A percentile compares a stretch with the other conserved stretches of the same genome.
Conservation (phyloP, 2,797 vertebrate species). For the Betta splendens region DNA sequence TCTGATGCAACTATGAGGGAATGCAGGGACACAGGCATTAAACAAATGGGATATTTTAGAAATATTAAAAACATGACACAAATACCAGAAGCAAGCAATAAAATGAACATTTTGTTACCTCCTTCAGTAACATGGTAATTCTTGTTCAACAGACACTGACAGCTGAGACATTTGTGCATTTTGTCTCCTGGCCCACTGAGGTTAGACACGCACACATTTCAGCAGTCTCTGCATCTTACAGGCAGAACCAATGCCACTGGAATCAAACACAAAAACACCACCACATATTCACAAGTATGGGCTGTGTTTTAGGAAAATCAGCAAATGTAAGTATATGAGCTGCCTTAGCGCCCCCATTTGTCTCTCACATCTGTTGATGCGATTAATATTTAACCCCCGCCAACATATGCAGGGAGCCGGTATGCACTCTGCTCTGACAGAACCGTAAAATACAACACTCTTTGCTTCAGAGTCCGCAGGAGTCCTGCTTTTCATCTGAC, state of each 20-base stretch:
- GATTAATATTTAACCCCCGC: slow-evolving; percentile 51
- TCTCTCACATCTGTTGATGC: slow-evolving; percentile 48
- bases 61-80: too few relatives aligned
- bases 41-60: too few relatives aligned
- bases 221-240: slow-evolving; percentile 13
- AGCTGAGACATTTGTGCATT: slow-evolving; percentile 29
- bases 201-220: slow-evolving; percentile 22
- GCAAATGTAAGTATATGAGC: slow-evolving; percentile 17
- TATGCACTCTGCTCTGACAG: neutral
- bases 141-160: slow-evolving; percentile 28
- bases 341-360: slow-evolving; percentile 33
- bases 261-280: slow-evolving; percentile 4
- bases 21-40: too few relatives aligned
- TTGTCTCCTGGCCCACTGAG: slow-evolving; percentile 15
- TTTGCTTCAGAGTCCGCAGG: slow-evolving; percentile 21
- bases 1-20: too few relatives aligned
- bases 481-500: slow-evolving; percentile 40
- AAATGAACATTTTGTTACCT: too few relatives aligned
- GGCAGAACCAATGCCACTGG: slow-evolving; percentile 17
- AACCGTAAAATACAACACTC: slow-evolving; percentile 34
- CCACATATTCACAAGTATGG: neutral
- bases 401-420: slow-evolving; percentile 30
- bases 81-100: neutral
- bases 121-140: neutral
- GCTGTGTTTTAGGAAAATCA: slow-evolving; percentile 10